Conservation (phyloP, 1,140 invertebrate species). For the Pseudomyrmex flavicornis region DNA sequence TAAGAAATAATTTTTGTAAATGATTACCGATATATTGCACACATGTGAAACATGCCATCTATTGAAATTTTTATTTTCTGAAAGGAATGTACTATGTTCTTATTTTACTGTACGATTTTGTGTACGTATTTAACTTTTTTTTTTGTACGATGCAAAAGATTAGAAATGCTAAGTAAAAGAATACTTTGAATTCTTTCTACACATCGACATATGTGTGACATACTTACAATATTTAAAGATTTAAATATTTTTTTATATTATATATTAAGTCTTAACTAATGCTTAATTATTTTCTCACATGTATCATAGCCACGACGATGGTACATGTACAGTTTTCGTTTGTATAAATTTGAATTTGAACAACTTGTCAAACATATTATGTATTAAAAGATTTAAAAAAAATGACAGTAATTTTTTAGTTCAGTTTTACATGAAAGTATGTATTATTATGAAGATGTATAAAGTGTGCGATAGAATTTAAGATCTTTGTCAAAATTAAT, state of each 20-base stretch:
- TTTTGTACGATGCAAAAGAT: background rate
- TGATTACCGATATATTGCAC: background rate
- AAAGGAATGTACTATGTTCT: background rate
- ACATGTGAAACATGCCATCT: background rate
- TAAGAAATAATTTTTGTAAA: constrained; percentile 65
- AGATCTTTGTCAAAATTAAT: too few species aligned
- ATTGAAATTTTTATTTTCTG: background rate
- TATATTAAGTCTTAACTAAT: background rate
- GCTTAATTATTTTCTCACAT: background rate
- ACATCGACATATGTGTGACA: background rate
- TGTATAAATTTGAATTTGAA: too few species aligned
- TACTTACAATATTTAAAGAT: background rate
- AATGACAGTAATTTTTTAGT: too few species aligned
- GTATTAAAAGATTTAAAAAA: too few species aligned
- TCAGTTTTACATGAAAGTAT: too few species aligned
- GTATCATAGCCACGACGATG: constrained; percentile 14
- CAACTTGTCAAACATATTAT: too few species aligned
- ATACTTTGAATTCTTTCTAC: background rate
- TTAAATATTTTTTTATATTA: constrained; percentile 8
- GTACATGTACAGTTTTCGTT: too few species aligned
- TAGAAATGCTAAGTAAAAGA: background rate
- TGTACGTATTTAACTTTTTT: background rate
- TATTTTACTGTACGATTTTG: background rate
- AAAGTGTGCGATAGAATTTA: too few species aligned
- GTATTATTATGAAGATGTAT: too few species aligned